phyloP scores from a whole-genome alignment of 1,140 invertebrate genomes.

The Antheraea mylitta region DNA sequence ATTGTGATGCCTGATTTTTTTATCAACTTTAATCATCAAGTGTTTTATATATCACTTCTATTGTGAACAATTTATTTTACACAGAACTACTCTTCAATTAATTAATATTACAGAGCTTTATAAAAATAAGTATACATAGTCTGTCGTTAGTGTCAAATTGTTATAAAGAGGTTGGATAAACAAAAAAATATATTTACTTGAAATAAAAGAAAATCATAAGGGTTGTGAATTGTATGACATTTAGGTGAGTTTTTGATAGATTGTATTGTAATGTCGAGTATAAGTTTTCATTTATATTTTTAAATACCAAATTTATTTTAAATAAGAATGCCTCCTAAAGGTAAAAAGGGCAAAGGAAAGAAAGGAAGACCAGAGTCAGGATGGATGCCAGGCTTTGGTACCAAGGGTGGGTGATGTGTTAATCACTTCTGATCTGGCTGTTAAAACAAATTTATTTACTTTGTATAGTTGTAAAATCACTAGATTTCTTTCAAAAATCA shows the following conservation, averaged over 20 bases:
- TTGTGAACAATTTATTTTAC: no score
- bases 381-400: slow-evolving; percentile 70
- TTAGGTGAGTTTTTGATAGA: slow-evolving; percentile 32
- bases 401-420: slow-evolving; percentile 48
- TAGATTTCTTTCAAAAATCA: no score
- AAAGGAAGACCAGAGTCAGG: slow-evolving; percentile 64
- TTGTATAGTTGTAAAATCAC: no score
- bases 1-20: no score
- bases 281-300: slow-evolving; percentile 38
- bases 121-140: not conserved
- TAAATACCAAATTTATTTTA: slow-evolving; percentile 40
- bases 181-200: not conserved
- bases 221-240: slow-evolving; percentile 13
- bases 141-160: not conserved
- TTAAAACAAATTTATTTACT: no score
- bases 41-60: no score
- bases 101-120: no score
- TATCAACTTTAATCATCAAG: no score
- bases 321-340: slow-evolving; percentile 54
- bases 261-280: slow-evolving; percentile 55
- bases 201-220: not conserved
- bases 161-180: not conserved
- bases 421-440: no score
- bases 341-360: slow-evolving; percentile 35
- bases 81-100: no score